Conservation (phyloP, 2,888 invertebrate species). For the Pyralis farinalis region DNA sequence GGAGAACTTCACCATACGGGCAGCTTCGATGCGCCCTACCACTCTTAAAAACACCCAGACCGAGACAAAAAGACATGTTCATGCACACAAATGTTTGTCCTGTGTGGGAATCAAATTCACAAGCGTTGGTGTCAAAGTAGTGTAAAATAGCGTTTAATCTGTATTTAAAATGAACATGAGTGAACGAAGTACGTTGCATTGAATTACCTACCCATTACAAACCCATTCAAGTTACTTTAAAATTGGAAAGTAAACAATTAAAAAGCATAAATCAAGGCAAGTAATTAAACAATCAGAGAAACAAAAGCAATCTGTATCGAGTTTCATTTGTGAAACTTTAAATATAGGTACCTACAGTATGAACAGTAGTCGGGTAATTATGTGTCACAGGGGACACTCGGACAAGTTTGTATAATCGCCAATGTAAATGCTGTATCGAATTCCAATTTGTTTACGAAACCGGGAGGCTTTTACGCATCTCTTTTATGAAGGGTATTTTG, state of each 20-base stretch:
- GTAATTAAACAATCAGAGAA: slow-evolving; percentile 4
- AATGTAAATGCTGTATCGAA: slow-evolving; percentile 22
- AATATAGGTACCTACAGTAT: not conserved
- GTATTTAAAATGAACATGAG: too few species aligned
- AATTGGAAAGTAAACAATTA: not conserved
- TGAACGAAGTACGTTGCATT: too few species aligned
- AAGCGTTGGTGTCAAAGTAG: too few species aligned
- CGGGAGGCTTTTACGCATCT: slow-evolving; percentile 16
- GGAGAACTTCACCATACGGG: too few species aligned
- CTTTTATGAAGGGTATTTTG: slow-evolving; percentile 12
- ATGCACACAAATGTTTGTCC: too few species aligned
- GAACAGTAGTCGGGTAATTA: slow-evolving; percentile 10
- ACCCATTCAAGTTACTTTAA: too few species aligned
- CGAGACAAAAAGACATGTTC: too few species aligned
- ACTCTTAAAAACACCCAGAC: too few species aligned
- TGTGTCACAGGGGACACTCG: slow-evolving; percentile 11
- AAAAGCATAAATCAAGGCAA: not conserved
- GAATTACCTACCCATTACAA: too few species aligned
- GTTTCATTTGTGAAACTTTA: not conserved
- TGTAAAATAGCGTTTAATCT: too few species aligned
- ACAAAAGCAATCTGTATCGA: slow-evolving; percentile 5
- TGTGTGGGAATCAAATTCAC: too few species aligned
- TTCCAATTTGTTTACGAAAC: slow-evolving; percentile 19
- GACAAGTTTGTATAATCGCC: slow-evolving; percentile 20
- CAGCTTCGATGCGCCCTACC: too few species aligned